A percentile compares a stretch with the other conserved stretches of the same genome.
Conservation (phyloP, 2,888 invertebrate genomes). For the Hyppa rectilinea region DNA sequence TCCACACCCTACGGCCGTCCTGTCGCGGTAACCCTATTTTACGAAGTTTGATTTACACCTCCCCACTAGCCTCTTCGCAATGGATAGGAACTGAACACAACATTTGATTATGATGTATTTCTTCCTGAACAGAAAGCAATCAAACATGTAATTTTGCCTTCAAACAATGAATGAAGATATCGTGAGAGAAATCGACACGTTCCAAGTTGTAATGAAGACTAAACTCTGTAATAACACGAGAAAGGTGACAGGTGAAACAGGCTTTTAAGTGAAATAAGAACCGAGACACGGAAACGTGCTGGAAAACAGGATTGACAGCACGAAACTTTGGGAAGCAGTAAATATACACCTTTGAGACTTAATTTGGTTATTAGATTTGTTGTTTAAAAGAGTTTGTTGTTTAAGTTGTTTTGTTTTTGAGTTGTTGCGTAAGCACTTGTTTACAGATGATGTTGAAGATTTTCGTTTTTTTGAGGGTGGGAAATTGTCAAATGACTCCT, state of each 20-base stretch:
- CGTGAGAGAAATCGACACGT: slow-evolving; percentile 50
- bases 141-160: slow-evolving; percentile 21
- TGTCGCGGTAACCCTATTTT: too few relatives aligned
- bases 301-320: slow-evolving; percentile 25
- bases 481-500: too few relatives aligned
- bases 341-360: not conserved
- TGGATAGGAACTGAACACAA: too few relatives aligned
- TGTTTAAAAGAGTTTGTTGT: too few relatives aligned
- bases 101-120: not conserved
- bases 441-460: too few relatives aligned
- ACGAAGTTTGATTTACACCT: too few relatives aligned
- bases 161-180: slow-evolving; percentile 24
- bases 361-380: slow-evolving; percentile 10
- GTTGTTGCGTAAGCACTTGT: not conserved
- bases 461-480: too few relatives aligned
- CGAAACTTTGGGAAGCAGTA: slow-evolving; percentile 1
- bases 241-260: slow-evolving; percentile 32
- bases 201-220: slow-evolving; percentile 42
- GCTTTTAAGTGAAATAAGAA: slow-evolving; percentile 31
- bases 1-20: too few relatives aligned
- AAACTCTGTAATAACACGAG: slow-evolving; percentile 46
- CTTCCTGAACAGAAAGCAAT: slow-evolving; percentile 22
- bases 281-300: slow-evolving; percentile 36
- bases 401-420: not conserved
- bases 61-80: too few relatives aligned